Conservation (phyloP, 2,113 vertebrate species). For the Tetrao urogallus region DNA sequence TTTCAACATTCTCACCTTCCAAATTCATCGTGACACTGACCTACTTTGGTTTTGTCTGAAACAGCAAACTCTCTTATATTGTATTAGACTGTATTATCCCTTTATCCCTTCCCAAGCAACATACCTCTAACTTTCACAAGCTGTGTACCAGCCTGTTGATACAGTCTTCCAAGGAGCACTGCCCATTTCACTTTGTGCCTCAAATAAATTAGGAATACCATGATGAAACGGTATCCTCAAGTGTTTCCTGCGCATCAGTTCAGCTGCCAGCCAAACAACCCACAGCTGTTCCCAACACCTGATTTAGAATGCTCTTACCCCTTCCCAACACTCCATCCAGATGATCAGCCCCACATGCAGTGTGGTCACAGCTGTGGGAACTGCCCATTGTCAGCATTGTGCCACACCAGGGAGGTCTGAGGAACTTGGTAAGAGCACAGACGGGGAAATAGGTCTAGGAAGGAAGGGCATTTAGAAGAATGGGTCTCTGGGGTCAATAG, state of each 20-base stretch:
- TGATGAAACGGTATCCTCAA: not conserved
- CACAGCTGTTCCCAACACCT: not conserved
- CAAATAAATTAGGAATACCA: conserved; percentile 19
- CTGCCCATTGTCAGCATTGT: not conserved
- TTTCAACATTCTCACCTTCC: not conserved
- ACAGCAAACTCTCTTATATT: not conserved
- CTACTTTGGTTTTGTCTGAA: not conserved
- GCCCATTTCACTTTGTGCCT: not conserved
- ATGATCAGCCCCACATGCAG: not conserved
- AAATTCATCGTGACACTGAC: not conserved
- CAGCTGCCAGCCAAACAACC: not conserved
- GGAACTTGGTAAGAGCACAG: not conserved
- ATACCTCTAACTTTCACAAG: not conserved
- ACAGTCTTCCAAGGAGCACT: not conserved
- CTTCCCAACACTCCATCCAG: rapidly evolving
- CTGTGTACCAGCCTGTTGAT: not conserved
- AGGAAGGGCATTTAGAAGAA: not conserved
- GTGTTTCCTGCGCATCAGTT: not conserved
- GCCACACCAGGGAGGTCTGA: not conserved
- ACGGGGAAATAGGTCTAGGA: not conserved
- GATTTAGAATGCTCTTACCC: not conserved
- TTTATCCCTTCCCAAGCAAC: not conserved
- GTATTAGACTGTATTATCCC: not conserved
- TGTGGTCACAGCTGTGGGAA: not conserved
- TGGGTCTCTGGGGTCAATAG: not conserved